Evolutionary conservation across 2,797 vertebrate genomes (phyloP).

Genomic region (Sparidentex hasta): DNA sequence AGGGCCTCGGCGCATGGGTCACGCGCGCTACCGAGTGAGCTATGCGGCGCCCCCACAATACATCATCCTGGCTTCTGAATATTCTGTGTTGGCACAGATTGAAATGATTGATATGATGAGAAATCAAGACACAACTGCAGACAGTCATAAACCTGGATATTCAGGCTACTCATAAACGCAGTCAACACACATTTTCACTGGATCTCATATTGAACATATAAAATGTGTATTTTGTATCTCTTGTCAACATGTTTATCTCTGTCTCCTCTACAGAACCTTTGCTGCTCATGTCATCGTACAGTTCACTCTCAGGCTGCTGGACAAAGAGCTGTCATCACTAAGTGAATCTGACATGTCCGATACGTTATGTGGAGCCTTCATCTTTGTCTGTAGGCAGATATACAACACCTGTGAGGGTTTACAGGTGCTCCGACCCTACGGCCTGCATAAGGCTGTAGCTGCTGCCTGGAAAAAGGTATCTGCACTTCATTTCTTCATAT

Average conservation of each 20-base stretch:
- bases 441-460: constrained; percentile 89
- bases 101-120: too few species aligned
- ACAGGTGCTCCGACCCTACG: constrained; percentile 88
- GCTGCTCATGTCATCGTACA: constrained; percentile 89
- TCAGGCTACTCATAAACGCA: too few species aligned
- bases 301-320: constrained; percentile 93
- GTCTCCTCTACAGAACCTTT: constrained; percentile 81
- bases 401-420: constrained; percentile 95
- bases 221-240: background rate
- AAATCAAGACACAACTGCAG: too few species aligned
- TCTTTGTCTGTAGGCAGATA: constrained; percentile 94
- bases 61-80: too few species aligned
- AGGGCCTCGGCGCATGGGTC: too few species aligned
- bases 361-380: constrained; percentile 90
- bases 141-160: too few species aligned
- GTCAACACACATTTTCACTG: background rate
- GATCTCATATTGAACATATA: background rate
- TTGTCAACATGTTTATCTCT: background rate
- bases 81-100: too few species aligned
- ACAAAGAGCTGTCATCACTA: constrained; percentile 82
- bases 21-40: too few species aligned
- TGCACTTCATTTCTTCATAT: background rate
- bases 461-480: constrained; percentile 93
- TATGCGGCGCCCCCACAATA: too few species aligned
- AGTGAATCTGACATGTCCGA: constrained; percentile 80